Conservation (phyloP, 2,113 vertebrate species). For the Nothoprocta perdicaria region DNA sequence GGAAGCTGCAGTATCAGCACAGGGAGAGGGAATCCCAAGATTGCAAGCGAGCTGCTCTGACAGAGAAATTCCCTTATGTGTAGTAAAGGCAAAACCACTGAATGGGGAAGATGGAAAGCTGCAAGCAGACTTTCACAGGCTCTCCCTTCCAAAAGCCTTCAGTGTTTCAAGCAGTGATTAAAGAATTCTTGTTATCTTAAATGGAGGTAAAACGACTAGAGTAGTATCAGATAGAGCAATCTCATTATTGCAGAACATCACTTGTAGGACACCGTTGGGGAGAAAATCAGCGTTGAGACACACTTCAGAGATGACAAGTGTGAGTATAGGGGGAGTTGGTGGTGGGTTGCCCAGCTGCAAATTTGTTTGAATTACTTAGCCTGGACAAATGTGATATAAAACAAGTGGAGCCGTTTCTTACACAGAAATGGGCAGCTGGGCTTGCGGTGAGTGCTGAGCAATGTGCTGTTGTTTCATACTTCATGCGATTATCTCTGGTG, state of each 20-base stretch:
- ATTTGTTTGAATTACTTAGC: neutral
- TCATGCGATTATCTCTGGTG: neutral
- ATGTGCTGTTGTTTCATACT: neutral
- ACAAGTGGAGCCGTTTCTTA: neutral
- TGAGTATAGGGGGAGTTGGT: neutral
- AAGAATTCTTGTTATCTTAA: neutral
- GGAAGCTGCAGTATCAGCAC: neutral
- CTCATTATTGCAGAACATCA: fast-evolving
- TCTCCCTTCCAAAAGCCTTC: neutral
- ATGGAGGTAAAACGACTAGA: neutral
- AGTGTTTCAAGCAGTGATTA: neutral
- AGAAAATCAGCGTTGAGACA: neutral
- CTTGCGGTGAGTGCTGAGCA: neutral
- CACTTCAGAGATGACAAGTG: neutral
- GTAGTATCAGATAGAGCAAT: fast-evolving
- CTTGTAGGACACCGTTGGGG: neutral
- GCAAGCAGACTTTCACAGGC: neutral
- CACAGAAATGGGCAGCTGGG: neutral
- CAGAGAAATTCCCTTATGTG: neutral
- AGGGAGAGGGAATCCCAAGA: neutral
- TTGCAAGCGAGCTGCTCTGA: neutral
- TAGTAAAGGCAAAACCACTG: neutral
- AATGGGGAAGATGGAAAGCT: neutral
- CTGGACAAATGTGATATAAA: neutral
- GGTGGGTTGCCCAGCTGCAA: neutral